These are phyloP conservation scores for Vulpes vulpes DNA, from an alignment of 2,113 vertebrate species.

Conservation along the genomic window DNA sequence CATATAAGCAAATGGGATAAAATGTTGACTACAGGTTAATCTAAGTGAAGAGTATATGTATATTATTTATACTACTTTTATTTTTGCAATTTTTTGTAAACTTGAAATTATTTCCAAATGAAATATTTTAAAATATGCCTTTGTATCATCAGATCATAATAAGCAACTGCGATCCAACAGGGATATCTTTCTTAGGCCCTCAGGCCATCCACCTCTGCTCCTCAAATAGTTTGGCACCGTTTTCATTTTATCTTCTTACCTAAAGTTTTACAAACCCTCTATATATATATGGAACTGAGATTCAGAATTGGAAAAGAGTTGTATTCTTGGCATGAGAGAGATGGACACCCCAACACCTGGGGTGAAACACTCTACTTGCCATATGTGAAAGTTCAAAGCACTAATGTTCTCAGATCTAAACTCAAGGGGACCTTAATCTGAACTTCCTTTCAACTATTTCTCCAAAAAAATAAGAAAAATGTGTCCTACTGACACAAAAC, in stretches of 20 bases:
- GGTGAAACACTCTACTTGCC: background rate
- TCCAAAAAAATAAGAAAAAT: background rate
- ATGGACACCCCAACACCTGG: background rate
- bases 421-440: background rate
- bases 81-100: conserved; percentile 33
- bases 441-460: conserved; percentile 14
- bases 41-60: background rate
- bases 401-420: conserved; percentile 35
- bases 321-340: background rate
- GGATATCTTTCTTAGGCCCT: background rate
- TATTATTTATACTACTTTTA: background rate
- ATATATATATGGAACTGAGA: background rate
- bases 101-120: conserved; percentile 51
- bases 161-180: background rate
- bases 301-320: conserved; percentile 8
- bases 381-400: conserved; percentile 18
- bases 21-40: background rate
- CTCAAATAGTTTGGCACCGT: conserved; percentile 38
- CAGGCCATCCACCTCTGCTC: background rate
- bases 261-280: conserved; percentile 40
- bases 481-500: background rate
- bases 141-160: conserved; percentile 27
- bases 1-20: background rate
- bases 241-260: conserved; percentile 34
- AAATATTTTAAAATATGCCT: conserved; percentile 26